These are phyloP conservation scores for Pinctada fucata DNA, from an alignment of 2,888 invertebrate genomes.

Conservation along the genomic window DNA sequence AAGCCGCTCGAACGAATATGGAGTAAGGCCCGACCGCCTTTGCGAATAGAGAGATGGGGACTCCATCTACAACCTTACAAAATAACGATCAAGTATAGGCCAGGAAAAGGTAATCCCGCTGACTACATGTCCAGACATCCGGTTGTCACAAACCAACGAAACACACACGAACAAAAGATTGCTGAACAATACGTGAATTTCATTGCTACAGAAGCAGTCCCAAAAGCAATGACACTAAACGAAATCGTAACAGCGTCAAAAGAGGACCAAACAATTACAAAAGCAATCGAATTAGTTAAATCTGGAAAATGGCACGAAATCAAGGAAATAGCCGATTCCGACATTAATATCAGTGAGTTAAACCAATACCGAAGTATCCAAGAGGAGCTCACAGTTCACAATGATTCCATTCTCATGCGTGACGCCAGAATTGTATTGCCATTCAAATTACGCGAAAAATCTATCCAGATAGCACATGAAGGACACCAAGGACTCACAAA, in stretches of 20 bases:
- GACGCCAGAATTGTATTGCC: constrained; percentile 38
- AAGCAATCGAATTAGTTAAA: constrained; percentile 34
- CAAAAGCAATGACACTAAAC: constrained; percentile 53
- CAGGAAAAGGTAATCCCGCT: constrained; percentile 53
- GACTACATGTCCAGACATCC: constrained; percentile 57
- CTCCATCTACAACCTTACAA: constrained; percentile 52
- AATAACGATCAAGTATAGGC: constrained; percentile 44
- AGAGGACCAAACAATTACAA: constrained; percentile 39
- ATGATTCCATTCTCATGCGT: constrained; percentile 33
- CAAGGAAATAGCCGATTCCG: constrained; percentile 24
- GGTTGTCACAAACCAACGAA: not conserved
- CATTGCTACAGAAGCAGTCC: constrained; percentile 38
- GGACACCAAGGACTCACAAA: constrained; percentile 53
- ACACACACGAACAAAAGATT: constrained; percentile 32
- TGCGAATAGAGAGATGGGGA: constrained; percentile 53
- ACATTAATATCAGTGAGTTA: constrained; percentile 33
- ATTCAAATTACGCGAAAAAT: constrained; percentile 32
- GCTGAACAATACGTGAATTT: constrained; percentile 56
- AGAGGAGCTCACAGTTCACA: constrained; percentile 39
- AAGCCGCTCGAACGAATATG: constrained; percentile 62
- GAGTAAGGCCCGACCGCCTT: constrained; percentile 51
- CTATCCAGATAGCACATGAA: constrained; percentile 52
- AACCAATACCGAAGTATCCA: constrained; percentile 18
- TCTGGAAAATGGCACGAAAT: constrained; percentile 41
- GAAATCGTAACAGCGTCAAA: constrained; percentile 42